Evolutionary conservation across 2,797 vertebrate genomes (phyloP).

Genomic region (Botia kubotai): DNA sequence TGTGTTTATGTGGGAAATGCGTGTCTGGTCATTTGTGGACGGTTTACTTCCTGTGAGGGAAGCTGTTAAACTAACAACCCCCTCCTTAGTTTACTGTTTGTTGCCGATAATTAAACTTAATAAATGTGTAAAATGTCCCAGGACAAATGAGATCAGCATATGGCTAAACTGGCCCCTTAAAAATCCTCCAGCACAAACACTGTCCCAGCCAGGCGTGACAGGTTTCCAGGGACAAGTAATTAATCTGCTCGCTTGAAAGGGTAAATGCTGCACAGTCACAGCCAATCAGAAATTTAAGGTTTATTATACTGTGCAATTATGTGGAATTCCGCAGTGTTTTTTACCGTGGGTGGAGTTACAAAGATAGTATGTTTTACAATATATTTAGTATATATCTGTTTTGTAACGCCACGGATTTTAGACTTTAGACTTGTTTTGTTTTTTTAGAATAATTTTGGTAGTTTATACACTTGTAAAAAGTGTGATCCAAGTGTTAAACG

Average conservation of each 20-base stretch:
- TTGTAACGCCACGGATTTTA: not conserved
- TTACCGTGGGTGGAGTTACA: not conserved
- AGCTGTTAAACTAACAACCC: constrained; percentile 12
- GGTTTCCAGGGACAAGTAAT: not conserved
- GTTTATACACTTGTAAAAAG: not conserved
- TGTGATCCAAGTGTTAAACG: no score
- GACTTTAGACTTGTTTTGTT: not conserved
- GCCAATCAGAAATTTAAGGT: not conserved
- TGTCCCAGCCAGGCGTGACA: not conserved
- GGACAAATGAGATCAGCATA: not conserved
- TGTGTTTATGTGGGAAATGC: constrained; percentile 31
- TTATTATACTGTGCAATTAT: constrained; percentile 3
- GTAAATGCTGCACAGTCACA: not conserved
- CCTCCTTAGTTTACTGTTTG: constrained; percentile 25
- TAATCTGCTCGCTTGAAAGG: not conserved
- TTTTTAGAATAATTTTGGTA: not conserved
- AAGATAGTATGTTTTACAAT: no score
- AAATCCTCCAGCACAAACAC: not conserved
- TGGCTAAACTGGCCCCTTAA: not conserved
- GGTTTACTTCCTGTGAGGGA: constrained; percentile 25
- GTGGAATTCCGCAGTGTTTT: not conserved
- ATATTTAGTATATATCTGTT: no score
- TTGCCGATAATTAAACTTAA: constrained; percentile 9
- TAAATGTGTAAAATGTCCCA: constrained; percentile 22
- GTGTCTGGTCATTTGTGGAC: constrained; percentile 16